Percentiles rank a stretch among this genome's conserved stretches.
These are phyloP conservation scores for Cosmopolites sordidus DNA, from an alignment of 2,888 invertebrate species.

Conservation along the genomic window DNA sequence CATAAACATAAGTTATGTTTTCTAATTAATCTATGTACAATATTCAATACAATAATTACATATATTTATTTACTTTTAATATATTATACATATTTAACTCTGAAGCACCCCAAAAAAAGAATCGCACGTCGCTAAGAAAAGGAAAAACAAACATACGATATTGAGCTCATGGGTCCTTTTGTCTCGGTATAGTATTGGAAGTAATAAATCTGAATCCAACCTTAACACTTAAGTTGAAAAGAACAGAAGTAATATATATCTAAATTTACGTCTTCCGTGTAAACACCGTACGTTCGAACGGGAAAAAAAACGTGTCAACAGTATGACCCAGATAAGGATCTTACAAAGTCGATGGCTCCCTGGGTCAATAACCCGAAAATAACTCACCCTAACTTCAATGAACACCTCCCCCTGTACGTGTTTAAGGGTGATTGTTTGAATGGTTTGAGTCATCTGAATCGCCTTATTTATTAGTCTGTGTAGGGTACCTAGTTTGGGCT, in stretches of 20 bases:
- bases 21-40: too few species aligned
- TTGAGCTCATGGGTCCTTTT: too few species aligned
- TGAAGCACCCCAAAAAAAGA: too few species aligned
- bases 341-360: slow-evolving; percentile 17
- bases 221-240: not conserved
- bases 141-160: too few species aligned
- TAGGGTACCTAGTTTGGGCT: not conserved
- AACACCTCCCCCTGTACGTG: slow-evolving; percentile 23
- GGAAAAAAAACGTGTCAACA: slow-evolving; percentile 22
- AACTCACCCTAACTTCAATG: slow-evolving; percentile 21
- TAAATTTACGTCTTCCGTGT: slow-evolving; percentile 1
- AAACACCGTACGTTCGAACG: not conserved
- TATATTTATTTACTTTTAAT: too few species aligned
- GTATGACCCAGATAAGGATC: slow-evolving; percentile 35
- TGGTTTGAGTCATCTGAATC: slow-evolving; percentile 19
- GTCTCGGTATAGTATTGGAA: not conserved
- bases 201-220: not conserved
- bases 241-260: not conserved
- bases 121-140: too few species aligned
- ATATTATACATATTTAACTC: too few species aligned
- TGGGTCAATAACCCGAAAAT: slow-evolving; percentile 26
- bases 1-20: too few species aligned
- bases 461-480: slow-evolving; percentile 8
- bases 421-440: slow-evolving; percentile 22
- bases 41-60: too few species aligned